Conservation (phyloP, 1,140 invertebrate species). For the Caerostris darwini region DNA sequence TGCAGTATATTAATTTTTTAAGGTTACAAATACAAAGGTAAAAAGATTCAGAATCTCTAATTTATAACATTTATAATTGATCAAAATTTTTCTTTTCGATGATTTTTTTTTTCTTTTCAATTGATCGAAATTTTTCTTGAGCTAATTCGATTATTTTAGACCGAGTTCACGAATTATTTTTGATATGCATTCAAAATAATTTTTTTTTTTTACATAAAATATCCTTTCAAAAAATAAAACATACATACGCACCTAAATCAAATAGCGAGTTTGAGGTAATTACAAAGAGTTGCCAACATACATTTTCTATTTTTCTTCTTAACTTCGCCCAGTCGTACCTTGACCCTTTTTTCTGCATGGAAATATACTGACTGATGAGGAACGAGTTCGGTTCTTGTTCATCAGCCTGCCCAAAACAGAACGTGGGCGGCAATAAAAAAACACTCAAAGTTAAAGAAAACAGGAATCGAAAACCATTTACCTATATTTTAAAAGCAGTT, state of each 20-base stretch:
- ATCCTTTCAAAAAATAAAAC: not conserved
- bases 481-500: not conserved
- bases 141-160: no score
- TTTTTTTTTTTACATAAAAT: no score
- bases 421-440: not conserved
- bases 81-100: no score
- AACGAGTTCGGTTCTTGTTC: not conserved
- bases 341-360: conserved; percentile 6
- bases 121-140: no score
- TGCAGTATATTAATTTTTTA: no score
- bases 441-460: not conserved
- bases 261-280: not conserved
- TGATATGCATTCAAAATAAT: no score
- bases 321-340: conserved; percentile 18
- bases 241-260: not conserved
- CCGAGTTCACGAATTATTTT: no score
- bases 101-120: no score
- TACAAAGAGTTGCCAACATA: not conserved
- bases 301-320: not conserved
- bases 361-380: not conserved
- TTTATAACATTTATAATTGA: no score
- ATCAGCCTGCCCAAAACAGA: not conserved
- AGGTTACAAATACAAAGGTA: no score
- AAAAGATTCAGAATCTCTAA: no score
- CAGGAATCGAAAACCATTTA: conserved; percentile 9